Evolutionary conservation across 1,140 invertebrate species (phyloP), one percentile per base, ranked within the genome.

Genomic region (Limonius californicus): DNA sequence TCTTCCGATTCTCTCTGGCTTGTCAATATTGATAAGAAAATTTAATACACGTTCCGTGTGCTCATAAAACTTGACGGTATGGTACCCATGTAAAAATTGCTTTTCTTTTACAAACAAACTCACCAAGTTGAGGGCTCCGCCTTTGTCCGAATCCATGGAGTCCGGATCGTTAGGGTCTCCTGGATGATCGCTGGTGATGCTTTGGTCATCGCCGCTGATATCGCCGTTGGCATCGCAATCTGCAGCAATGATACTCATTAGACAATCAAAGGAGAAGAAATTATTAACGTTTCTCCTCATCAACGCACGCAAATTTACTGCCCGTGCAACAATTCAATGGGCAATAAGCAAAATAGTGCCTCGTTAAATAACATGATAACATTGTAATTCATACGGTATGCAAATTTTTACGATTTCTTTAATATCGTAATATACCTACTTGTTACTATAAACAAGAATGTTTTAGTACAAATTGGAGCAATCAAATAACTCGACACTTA

Each of bases 111-210:
- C 9, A 16, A 23, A 32, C 56, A 12, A 39, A 71, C 76, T 80
- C 74, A 83, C 82, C 75, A 83, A 74, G 68, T 83, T 83, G 21
- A 84, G 78, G 23, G 81, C 81, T 19, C 78, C 78, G 61, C 76
- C 80, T 68, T 79, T 72, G 47, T 83, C 81, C 0, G 81, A 82
- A 68, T 83, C 81, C 76, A 82, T 75, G 18, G 81, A 83, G 70
- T 82, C 80, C 35, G 78, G 82, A 67, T 82, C 80, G 18, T 80
- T 76, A 18, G 74, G 73, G n/a, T 65, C 78, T 53, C 65, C 75
- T 69, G 47, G 68, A 45, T 73, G 72, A 54, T 80, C 80, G 69
- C 80, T 82, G 59, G 71, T 75, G 35, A 77, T 75, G 66, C 81
- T 80, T 59, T 78, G 77, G 21, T 82, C 80, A 64, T 82, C 80